Base-by-base conservation (phyloP, 2,888 invertebrate genomes). In the Tenthredo scrophulariae region DNA sequence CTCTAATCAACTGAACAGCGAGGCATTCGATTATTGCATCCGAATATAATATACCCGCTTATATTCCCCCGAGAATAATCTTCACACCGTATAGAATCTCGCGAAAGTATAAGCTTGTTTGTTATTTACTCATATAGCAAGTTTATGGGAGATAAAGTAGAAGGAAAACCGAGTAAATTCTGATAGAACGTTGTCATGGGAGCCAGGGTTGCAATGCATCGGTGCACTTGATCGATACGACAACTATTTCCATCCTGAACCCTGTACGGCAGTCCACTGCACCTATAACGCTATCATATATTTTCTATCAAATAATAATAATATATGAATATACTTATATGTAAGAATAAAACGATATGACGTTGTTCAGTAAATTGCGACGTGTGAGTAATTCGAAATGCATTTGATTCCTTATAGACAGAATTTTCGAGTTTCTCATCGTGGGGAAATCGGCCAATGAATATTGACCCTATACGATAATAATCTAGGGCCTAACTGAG, bases 171-270 rank as follows among this genome's bases (percentile, higher is more conserved):
- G 33, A 67, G 67, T 10, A 67, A 67, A 67, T 67, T 67, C 33
- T 33, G 18, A 74, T 43, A 40, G 40, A 74, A 74, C 74, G 74
- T 74, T 43, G 40, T 26, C 74, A 74, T 74, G 74, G 74, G 1
- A 74, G 22, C 74, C 29, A 15, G 40, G 26, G 43, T 40, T 29
- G 1, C 74, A 40, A 43, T 40, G 43, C 72, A 74, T 15, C 40
- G 7, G 22, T 74, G 74, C 74, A 74, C 22, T 74, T 46, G 43
- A 46, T 74, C 40, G 74, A 74, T 72, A 74, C 15, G 46, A 74
- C 13, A 54, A 54, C 46, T 46, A 46, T 74, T 74, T 10, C 74
- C 26, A 40, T 43, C 74, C 43, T 40, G 40, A 46, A 74, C 40
- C 43, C 40, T 26, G 43, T 43, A n/a, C 74, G 26, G 62, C 62